A percentile compares a stretch with the other conserved stretches of the same genome.
These are phyloP conservation scores for Dorcus hopei DNA, from an alignment of 2,888 invertebrate species.

Conservation along the genomic window DNA sequence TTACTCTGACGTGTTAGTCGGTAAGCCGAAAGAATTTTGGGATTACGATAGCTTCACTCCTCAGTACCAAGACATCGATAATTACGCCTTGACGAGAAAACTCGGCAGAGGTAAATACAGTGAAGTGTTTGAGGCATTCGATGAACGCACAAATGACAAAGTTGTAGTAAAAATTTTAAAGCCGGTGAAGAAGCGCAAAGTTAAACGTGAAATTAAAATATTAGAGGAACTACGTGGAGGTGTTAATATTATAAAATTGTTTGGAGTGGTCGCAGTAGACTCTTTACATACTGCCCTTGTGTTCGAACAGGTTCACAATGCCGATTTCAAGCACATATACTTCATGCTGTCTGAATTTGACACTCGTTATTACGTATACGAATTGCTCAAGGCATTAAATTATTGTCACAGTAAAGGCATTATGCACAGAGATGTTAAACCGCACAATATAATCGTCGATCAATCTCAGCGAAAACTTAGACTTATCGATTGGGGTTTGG, in stretches of 20 bases:
- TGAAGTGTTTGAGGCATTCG: slow-evolving; percentile 44
- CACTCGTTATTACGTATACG: slow-evolving; percentile 48
- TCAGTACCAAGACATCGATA: slow-evolving; percentile 37
- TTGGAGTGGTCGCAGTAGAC: slow-evolving; percentile 30
- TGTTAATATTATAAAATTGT: slow-evolving; percentile 41
- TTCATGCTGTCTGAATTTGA: slow-evolving; percentile 43
- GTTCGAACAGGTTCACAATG: slow-evolving; percentile 43
- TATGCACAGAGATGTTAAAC: slow-evolving; percentile 49
- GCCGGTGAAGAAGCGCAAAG: slow-evolving; percentile 45
- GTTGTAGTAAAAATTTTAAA: slow-evolving; percentile 47
- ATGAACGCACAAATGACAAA: slow-evolving; percentile 35
- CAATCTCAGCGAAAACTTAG: slow-evolving; percentile 38
- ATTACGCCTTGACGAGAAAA: slow-evolving; percentile 41
- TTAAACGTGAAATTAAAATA: slow-evolving; percentile 48
- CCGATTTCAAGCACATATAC: slow-evolving; percentile 47
- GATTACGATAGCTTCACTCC: slow-evolving; percentile 43
- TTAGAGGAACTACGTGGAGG: slow-evolving; percentile 44
- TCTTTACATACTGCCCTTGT: slow-evolving; percentile 40
- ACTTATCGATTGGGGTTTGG: slow-evolving; percentile 48
- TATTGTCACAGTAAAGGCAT: slow-evolving; percentile 47
- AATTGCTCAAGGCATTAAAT: slow-evolving; percentile 48
- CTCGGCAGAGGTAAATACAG: slow-evolving; percentile 50
- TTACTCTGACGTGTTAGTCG: slow-evolving; percentile 41
- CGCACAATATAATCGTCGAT: slow-evolving; percentile 47
- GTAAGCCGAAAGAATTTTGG: slow-evolving; percentile 41